Conservation (phyloP, 2,888 invertebrate species). For the Chalcosyrphus nemorum region DNA sequence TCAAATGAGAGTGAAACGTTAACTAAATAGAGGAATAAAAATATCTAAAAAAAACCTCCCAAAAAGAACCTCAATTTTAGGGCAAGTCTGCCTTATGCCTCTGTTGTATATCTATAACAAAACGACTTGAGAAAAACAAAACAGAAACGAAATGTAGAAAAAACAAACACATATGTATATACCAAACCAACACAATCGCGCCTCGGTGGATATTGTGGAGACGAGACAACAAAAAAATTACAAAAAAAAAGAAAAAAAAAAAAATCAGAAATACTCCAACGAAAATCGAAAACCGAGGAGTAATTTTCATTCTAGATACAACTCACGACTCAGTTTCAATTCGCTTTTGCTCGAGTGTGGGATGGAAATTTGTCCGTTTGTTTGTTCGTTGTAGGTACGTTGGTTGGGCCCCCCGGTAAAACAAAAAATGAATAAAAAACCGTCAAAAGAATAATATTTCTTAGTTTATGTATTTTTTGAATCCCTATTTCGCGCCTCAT, state of each 20-base stretch:
- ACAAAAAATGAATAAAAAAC: background rate
- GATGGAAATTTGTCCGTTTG: slow-evolving; percentile 40
- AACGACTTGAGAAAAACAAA: slow-evolving; percentile 7
- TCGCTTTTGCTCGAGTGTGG: slow-evolving; percentile 72
- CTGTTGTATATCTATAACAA: background rate
- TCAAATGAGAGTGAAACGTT: slow-evolving; percentile 65
- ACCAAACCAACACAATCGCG: background rate
- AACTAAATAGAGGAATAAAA: slow-evolving; percentile 6
- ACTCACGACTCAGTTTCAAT: slow-evolving; percentile 70
- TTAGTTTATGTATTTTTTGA: too few relatives aligned
- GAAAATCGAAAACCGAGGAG: slow-evolving; percentile 73
- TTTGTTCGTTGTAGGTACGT: slow-evolving; percentile 1
- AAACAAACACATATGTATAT: background rate
- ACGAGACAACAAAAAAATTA: slow-evolving; percentile 10
- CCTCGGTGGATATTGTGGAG: slow-evolving; percentile 10
- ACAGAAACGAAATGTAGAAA: background rate
- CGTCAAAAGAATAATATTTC: background rate
- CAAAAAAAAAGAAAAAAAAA: slow-evolving; percentile 41
- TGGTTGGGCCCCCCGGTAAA: background rate
- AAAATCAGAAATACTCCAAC: slow-evolving; percentile 65
- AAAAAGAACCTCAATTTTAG: background rate
- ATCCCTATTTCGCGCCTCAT: background rate
- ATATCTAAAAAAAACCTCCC: background rate
- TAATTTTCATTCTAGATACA: slow-evolving; percentile 73
- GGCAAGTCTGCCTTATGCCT: too few relatives aligned